phyloP scores from a whole-genome alignment of 2,888 invertebrate species.

The Eretmocerus hayati region DNA sequence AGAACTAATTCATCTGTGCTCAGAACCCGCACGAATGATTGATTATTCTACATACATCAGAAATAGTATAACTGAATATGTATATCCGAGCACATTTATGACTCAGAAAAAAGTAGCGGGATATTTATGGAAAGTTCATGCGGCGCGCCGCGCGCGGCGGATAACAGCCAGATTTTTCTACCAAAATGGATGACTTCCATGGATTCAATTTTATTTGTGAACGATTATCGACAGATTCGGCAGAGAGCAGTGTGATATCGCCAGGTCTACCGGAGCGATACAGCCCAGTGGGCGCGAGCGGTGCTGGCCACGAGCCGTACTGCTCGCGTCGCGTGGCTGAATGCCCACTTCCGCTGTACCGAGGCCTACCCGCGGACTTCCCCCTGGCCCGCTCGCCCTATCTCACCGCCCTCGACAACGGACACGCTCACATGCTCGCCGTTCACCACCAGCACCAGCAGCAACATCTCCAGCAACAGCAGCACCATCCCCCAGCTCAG shows the following conservation, averaged over 20 bases:
- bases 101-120: no score
- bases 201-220: no score
- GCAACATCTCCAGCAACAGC: conserved; percentile 24
- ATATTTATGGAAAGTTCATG: no score
- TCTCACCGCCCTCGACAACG: conserved; percentile 41
- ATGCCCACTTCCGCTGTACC: conserved; percentile 42
- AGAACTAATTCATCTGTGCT: no score
- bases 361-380: conserved; percentile 40
- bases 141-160: no score
- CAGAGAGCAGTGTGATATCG: conserved; percentile 44
- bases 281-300: conserved; percentile 36
- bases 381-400: conserved; percentile 42
- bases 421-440: conserved; percentile 39
- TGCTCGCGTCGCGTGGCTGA: conserved; percentile 42
- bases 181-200: no score
- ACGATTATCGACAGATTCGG: conserved; percentile 41
- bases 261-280: conserved; percentile 45
- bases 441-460: conserved; percentile 20
- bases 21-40: no score
- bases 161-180: no score
- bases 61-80: no score
- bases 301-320: conserved; percentile 24
- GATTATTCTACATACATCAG: no score
- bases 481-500: conserved; percentile 26
- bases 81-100: no score